Percentiles rank a stretch among this genome's conserved stretches.
Evolutionary conservation across 2,888 invertebrate species (phyloP).

Genomic region (Drosophila kambysellisi): DNA sequence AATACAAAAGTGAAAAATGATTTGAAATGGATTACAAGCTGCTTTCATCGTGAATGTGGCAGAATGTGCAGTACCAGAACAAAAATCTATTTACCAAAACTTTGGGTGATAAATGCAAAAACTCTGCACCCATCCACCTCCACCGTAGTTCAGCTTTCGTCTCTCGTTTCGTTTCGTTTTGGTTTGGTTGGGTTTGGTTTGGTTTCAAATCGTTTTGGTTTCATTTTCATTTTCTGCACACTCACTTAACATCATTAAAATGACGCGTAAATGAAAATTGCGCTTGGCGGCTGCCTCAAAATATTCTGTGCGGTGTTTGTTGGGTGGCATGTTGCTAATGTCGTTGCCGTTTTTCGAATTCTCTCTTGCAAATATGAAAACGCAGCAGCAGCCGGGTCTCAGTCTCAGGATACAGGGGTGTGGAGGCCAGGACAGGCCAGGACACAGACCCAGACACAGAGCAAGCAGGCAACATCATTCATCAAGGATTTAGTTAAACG

Average conservation of each 20-base stretch:
- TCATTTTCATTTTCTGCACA: slow-evolving; percentile 75
- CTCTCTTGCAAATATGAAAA: slow-evolving; percentile 71
- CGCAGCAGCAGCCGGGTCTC: slow-evolving; percentile 39
- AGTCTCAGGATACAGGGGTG: slow-evolving; percentile 8
- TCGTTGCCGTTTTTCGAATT: slow-evolving; percentile 69
- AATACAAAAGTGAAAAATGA: slow-evolving; percentile 77
- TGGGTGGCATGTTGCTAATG: slow-evolving; percentile 60
- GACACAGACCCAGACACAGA: not conserved
- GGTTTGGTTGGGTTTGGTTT: not conserved
- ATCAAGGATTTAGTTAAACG: slow-evolving; percentile 81
- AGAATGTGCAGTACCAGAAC: slow-evolving; percentile 37
- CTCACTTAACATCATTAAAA: slow-evolving; percentile 81
- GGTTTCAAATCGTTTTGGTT: slow-evolving; percentile 28
- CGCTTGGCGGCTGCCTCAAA: slow-evolving; percentile 55
- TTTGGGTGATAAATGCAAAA: slow-evolving; percentile 70
- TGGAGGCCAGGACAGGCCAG: not conserved
- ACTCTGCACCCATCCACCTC: slow-evolving; percentile 5
- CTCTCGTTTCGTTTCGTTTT: not conserved
- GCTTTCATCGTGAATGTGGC: slow-evolving; percentile 60
- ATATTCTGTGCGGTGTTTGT: slow-evolving; percentile 43
- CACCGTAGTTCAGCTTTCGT: not conserved
- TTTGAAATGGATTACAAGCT: slow-evolving; percentile 76
- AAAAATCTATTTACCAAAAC: slow-evolving; percentile 75
- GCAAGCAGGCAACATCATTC: slow-evolving; percentile 68
- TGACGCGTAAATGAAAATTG: slow-evolving; percentile 80